A percentile compares a stretch with the other conserved stretches of the same genome.
phyloP scores from a whole-genome alignment of 2,888 invertebrate species.

The Melipona bicolor region DNA sequence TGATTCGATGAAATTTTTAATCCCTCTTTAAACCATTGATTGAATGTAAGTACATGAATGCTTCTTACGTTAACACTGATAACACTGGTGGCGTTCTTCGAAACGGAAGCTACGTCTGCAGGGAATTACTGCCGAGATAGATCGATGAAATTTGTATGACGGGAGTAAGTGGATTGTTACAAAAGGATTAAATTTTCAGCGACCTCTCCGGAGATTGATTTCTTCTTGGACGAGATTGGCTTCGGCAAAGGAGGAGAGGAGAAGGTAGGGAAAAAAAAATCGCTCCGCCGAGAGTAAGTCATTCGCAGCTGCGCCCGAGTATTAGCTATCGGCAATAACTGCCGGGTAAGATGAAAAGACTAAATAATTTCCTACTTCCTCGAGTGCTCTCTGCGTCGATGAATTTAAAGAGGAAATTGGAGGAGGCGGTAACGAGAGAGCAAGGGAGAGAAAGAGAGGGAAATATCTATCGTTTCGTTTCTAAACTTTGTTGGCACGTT shows the following conservation, averaged over 20 bases:
- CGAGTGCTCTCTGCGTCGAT: background rate
- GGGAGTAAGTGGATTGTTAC: background rate
- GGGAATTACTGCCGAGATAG: conserved; percentile 8
- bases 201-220: conserved; percentile 13
- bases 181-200: conserved; percentile 31
- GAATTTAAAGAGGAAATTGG: background rate
- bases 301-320: background rate
- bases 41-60: background rate
- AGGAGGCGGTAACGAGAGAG: background rate
- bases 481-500: background rate
- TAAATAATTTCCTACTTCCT: background rate
- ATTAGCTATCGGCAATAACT: background rate
- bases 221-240: background rate
- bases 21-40: background rate
- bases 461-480: background rate
- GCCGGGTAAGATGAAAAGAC: background rate
- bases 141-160: conserved; percentile 29
- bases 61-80: background rate
- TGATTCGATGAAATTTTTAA: background rate
- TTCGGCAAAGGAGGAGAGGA: background rate
- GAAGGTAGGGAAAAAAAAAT: background rate
- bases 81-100: background rate
- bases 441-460: too few relatives aligned
- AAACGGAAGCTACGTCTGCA: background rate
- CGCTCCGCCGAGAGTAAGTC: background rate